Conservation (phyloP, 1,140 invertebrate genomes). For the Leucophenga varia region DNA sequence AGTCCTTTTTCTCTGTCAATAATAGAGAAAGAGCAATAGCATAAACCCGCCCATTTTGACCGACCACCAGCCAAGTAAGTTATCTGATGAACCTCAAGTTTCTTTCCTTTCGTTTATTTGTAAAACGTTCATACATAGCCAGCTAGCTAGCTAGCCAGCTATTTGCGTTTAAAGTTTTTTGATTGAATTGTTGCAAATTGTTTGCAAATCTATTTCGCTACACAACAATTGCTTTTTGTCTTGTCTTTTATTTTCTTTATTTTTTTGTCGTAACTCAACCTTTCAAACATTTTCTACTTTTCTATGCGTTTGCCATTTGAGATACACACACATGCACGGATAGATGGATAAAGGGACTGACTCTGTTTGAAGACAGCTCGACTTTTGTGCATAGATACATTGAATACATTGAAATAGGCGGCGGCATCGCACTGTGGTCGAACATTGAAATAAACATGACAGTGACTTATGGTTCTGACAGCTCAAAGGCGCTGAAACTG, state of each 20-base stretch:
- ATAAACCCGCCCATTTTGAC: background rate
- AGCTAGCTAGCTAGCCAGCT: too few species aligned
- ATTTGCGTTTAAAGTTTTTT: conserved; percentile 54
- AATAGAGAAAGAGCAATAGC: too few species aligned
- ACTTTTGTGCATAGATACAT: too few species aligned
- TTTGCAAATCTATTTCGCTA: conserved; percentile 50
- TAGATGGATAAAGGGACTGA: conserved; percentile 22
- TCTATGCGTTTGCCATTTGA: conserved; percentile 35
- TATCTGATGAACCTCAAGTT: conserved; percentile 44
- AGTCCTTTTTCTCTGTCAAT: too few species aligned
- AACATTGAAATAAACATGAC: conserved; percentile 30
- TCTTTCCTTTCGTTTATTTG: too few species aligned
- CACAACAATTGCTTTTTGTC: conserved; percentile 49
- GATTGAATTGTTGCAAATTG: conserved; percentile 54
- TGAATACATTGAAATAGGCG: too few species aligned
- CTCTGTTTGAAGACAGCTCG: too few species aligned
- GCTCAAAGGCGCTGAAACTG: conserved; percentile 29
- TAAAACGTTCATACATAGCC: too few species aligned
- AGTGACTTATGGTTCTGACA: conserved; percentile 54
- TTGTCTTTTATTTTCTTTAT: too few species aligned
- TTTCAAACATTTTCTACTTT: too few species aligned
- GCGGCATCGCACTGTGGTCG: too few species aligned
- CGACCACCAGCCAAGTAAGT: conserved; percentile 51
- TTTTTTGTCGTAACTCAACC: too few species aligned
- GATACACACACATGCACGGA: conserved; percentile 38